Evolutionary conservation across 2,113 vertebrate species (phyloP), one percentile per base, ranked within the genome.

Genomic region (Alligator mississippiensis): DNA sequence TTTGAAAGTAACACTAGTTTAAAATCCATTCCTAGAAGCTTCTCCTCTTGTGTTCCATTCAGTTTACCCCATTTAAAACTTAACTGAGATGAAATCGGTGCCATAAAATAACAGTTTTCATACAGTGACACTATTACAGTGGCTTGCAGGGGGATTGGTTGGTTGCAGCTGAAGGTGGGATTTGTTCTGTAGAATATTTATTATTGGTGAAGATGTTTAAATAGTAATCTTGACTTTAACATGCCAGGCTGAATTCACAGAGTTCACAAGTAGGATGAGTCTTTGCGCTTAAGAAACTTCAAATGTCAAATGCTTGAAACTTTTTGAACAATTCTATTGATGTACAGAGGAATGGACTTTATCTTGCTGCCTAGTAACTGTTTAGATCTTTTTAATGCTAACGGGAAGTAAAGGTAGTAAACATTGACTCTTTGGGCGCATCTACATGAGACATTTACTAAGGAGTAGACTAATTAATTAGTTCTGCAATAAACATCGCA

Each of bases 181-280:
- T 64, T 91, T 0, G 1, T 88, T 84, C 38, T 80, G 9, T 24
- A 24, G 34, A 3, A 47, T 78, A 1, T 25, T 77, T 14, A 77
- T 47, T 47, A 10, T 59, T 86, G 85, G 2, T 74, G 11, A 28
- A 34, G 8, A 22, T 60, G 3, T 2, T 24, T 47, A 47, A 76
- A 76, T 10, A 55, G 6, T 19, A 85, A 38, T 89, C 90, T 92
- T 14, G 24, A 9, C 77, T 30, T 59, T 9, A 2, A 79, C 70
- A 61, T 14, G 25, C 9, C 38, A 90, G 84, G 84, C 13, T 15
- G 88, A 77, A 12, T 77, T 90, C 16, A 34, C 12, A n/a, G 59
- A 89, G 4, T 55, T 86, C 59, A 74, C 66, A 12, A 0, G 0
- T 21, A 24, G 72, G 21, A 64, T 68, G 84, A 75, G 63, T 30